These are phyloP conservation scores for Calypte anna DNA, from an alignment of 2,113 vertebrate genomes.

Conservation along the genomic window DNA sequence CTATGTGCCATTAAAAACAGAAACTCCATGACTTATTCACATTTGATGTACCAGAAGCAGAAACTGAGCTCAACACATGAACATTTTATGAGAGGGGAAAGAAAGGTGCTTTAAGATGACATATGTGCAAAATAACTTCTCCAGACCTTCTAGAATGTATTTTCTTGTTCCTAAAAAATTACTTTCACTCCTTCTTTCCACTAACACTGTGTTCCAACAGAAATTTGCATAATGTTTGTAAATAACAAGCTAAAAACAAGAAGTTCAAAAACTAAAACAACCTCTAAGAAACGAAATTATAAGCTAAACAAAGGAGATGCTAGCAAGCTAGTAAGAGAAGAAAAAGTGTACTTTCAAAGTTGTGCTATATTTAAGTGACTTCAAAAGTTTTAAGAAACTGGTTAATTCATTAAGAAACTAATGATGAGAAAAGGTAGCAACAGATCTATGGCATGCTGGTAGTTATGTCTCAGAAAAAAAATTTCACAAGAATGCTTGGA, in stretches of 20 bases:
- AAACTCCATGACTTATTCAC: not conserved
- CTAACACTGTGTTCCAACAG: not conserved
- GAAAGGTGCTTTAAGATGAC: not conserved
- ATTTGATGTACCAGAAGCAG: not conserved
- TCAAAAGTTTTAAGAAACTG: not conserved
- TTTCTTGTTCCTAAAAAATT: not conserved
- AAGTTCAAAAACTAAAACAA: not conserved
- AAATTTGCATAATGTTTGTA: not conserved
- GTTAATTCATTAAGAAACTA: not conserved
- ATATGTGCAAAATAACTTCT: not conserved
- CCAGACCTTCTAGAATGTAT: not conserved
- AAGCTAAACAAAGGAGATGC: not conserved
- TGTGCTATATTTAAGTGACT: not conserved
- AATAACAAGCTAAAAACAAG: not conserved
- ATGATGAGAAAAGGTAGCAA: not conserved
- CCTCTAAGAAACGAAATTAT: not conserved
- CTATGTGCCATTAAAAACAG: not conserved
- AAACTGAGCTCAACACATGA: not conserved
- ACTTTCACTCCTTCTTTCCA: not conserved
- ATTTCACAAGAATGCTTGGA: not conserved
- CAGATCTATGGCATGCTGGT: not conserved
- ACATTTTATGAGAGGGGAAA: not conserved
- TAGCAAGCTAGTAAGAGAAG: not conserved
- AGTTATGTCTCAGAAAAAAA: not conserved
- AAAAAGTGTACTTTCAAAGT: not conserved